Conservation (phyloP, 1,140 invertebrate species). For the Drosophila novamexicana region DNA sequence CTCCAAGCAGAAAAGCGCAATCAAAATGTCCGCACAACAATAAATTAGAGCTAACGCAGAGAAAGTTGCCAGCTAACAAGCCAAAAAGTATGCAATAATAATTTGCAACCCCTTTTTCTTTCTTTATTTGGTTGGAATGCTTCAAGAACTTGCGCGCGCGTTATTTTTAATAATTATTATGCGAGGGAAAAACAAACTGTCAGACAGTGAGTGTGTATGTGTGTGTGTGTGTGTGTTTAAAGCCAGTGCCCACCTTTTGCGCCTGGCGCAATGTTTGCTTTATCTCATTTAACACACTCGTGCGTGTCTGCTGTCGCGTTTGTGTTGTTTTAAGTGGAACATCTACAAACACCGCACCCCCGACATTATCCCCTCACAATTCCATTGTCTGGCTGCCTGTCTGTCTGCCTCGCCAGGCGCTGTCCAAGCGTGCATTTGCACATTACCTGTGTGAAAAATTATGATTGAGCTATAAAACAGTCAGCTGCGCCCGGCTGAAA, state of each 20-base stretch:
- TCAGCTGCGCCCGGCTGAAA: conserved; percentile 60
- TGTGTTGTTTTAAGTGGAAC: conserved; percentile 27
- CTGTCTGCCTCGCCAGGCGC: conserved; percentile 28
- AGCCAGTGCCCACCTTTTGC: conserved; percentile 8
- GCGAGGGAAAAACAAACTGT: conserved; percentile 36
- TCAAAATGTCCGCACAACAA: conserved; percentile 73
- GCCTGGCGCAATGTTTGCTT: conserved; percentile 62
- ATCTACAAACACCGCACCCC: not conserved
- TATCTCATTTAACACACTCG: conserved; percentile 74
- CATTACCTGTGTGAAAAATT: conserved; percentile 82
- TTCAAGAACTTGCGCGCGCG: conserved; percentile 21
- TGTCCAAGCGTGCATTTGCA: conserved; percentile 70
- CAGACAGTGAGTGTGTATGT: conserved; percentile 21
- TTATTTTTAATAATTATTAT: conserved; percentile 75
- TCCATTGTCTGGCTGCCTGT: not conserved
- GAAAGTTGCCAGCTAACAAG: conserved; percentile 50
- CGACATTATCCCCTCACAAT: too few relatives aligned
- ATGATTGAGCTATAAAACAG: conserved; percentile 82
- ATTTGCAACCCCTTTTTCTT: conserved; percentile 5
- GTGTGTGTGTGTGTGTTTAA: not conserved
- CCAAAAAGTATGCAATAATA: conserved; percentile 52
- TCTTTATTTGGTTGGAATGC: not conserved
- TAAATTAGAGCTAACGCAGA: conserved; percentile 55
- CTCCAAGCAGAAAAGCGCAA: conserved; percentile 46
- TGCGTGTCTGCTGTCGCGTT: conserved; percentile 6